Conservation (phyloP, 2,797 vertebrate species). For the Cirrhinus molitorella region DNA sequence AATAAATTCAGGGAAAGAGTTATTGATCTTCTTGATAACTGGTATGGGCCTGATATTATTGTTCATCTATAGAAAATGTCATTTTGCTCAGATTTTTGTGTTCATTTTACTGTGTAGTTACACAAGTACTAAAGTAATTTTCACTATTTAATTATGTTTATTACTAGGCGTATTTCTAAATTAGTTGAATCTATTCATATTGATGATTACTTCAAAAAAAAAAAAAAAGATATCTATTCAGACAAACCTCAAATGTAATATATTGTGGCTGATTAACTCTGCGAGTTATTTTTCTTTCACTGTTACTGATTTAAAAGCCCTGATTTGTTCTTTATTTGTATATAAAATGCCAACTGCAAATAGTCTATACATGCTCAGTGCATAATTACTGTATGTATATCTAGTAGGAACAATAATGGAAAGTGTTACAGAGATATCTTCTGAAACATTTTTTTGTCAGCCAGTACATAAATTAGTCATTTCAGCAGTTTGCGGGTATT, state of each 20-base stretch:
- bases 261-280: not conserved
- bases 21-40: not conserved
- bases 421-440: not conserved
- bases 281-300: not conserved
- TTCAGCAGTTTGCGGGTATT: not conserved
- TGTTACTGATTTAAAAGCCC: not conserved
- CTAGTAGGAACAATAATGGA: not conserved
- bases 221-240: not conserved
- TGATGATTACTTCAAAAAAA: not conserved
- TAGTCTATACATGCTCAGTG: not conserved
- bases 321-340: not conserved
- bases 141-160: not conserved
- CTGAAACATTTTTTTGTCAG: not conserved
- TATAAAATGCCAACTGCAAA: not conserved
- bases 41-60: not conserved
- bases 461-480: conserved; percentile 10
- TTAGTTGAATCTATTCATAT: not conserved
- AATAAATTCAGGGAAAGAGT: not conserved
- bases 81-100: not conserved
- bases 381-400: not conserved
- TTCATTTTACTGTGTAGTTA: conserved; percentile 1
- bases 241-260: not conserved
- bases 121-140: not conserved
- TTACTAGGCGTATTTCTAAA: not conserved
- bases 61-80: not conserved